Evolutionary conservation across 2,888 invertebrate genomes (phyloP).

Genomic region (Koerneria pararmatus): DNA sequence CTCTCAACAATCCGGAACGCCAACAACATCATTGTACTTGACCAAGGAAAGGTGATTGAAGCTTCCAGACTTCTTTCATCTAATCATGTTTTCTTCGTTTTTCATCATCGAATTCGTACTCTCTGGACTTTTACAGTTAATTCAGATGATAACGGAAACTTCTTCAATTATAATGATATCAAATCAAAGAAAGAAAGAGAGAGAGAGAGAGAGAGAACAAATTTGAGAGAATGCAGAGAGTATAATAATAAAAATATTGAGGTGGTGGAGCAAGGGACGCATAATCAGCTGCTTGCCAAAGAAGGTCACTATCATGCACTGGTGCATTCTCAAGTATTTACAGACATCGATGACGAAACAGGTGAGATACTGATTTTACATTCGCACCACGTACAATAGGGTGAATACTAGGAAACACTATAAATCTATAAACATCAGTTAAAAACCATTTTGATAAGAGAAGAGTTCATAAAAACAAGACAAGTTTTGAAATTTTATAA

Average conservation of each 20-base stretch:
- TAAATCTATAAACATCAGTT: too few species aligned
- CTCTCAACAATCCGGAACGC: conserved; percentile 63
- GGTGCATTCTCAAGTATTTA: conserved; percentile 26
- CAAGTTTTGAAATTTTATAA: too few species aligned
- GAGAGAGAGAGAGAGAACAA: background rate
- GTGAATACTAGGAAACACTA: too few species aligned
- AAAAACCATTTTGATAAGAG: too few species aligned
- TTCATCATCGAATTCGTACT: background rate
- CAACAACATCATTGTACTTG: conserved; percentile 61
- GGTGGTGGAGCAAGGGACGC: conserved; percentile 70
- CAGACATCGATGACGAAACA: conserved; percentile 16
- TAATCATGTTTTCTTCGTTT: background rate
- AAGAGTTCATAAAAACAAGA: too few species aligned
- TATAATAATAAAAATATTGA: conserved; percentile 2
- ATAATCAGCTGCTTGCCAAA: conserved; percentile 68
- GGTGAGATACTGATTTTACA: background rate
- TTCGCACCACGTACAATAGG: too few species aligned
- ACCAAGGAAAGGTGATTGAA: conserved; percentile 40
- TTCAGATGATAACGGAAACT: background rate
- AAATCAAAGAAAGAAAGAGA: background rate
- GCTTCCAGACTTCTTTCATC: background rate
- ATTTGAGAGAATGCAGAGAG: background rate
- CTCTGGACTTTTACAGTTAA: background rate
- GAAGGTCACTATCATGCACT: conserved; percentile 71
- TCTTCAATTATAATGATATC: background rate